phyloP scores from a whole-genome alignment of 2,113 vertebrate species.

The Pygoscelis antarcticus region DNA sequence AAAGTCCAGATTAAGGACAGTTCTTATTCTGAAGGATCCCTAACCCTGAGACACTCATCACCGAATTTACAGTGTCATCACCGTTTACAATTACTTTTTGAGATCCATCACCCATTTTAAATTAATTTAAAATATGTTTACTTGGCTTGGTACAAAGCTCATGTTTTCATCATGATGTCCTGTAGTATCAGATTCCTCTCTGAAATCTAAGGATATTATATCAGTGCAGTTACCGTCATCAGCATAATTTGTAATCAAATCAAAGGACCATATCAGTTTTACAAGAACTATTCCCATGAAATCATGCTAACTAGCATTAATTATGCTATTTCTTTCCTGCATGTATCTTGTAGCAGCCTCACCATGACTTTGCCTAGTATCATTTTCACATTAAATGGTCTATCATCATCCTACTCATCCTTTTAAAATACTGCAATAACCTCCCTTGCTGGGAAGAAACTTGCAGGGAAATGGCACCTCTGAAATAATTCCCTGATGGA shows the following conservation, averaged over 20 bases:
- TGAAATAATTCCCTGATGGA: background rate
- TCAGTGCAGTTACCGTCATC: slow-evolving; percentile 30
- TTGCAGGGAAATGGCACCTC: background rate
- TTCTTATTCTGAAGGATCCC: background rate
- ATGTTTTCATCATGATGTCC: background rate
- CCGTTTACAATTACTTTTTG: background rate
- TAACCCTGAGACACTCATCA: background rate
- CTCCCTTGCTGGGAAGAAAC: background rate
- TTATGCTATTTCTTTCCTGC: slow-evolving; percentile 47
- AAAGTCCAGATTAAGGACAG: background rate
- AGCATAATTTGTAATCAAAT: slow-evolving; percentile 64
- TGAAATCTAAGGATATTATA: slow-evolving; percentile 44
- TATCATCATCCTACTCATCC: background rate
- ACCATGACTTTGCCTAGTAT: slow-evolving; percentile 16
- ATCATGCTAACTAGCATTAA: slow-evolving; percentile 55
- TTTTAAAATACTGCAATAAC: background rate
- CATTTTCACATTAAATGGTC: slow-evolving; percentile 23
- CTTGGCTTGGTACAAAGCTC: background rate
- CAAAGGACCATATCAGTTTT: slow-evolving; percentile 17
- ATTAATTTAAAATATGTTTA: background rate
- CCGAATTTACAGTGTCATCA: background rate
- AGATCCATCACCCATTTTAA: background rate
- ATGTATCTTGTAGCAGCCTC: slow-evolving; percentile 34
- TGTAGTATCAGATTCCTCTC: background rate
- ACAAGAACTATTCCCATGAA: slow-evolving; percentile 58